Evolutionary conservation across 2,797 vertebrate species (phyloP).

Genomic region (Gallinago nigripennis): DNA sequence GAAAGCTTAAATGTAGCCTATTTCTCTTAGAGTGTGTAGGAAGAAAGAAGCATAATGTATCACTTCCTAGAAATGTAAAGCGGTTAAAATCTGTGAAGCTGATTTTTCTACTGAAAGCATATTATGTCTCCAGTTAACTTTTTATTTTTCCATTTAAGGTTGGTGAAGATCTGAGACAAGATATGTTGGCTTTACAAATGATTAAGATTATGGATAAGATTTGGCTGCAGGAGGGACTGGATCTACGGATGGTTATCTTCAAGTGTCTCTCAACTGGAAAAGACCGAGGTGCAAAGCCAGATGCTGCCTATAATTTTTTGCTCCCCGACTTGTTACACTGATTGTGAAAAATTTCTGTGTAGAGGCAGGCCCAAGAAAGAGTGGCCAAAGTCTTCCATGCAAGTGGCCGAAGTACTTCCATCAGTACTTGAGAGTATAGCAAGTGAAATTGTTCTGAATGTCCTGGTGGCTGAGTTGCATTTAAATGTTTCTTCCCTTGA

Average conservation of each 20-base stretch:
- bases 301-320: not conserved
- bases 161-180: slow-evolving; percentile 96
- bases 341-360: not conserved
- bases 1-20: not conserved
- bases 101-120: not conserved
- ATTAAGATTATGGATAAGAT: slow-evolving; percentile 99
- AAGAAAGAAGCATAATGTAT: not conserved
- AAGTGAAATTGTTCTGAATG: not conserved
- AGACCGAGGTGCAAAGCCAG: slow-evolving; percentile 84
- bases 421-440: not conserved
- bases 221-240: slow-evolving; percentile 96
- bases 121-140: not conserved
- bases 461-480: not conserved
- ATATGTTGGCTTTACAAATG: slow-evolving; percentile 99
- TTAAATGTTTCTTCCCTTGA: not conserved
- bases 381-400: not conserved
- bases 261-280: slow-evolving; percentile 96
- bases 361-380: not conserved
- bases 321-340: not conserved
- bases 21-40: not conserved
- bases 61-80: not conserved
- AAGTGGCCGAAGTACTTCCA: not conserved
- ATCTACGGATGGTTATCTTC: slow-evolving; percentile 96
- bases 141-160: slow-evolving; percentile 79
- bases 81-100: not conserved